phyloP scores from a whole-genome alignment of 2,888 invertebrate genomes.

The Drosophila mulleri region DNA sequence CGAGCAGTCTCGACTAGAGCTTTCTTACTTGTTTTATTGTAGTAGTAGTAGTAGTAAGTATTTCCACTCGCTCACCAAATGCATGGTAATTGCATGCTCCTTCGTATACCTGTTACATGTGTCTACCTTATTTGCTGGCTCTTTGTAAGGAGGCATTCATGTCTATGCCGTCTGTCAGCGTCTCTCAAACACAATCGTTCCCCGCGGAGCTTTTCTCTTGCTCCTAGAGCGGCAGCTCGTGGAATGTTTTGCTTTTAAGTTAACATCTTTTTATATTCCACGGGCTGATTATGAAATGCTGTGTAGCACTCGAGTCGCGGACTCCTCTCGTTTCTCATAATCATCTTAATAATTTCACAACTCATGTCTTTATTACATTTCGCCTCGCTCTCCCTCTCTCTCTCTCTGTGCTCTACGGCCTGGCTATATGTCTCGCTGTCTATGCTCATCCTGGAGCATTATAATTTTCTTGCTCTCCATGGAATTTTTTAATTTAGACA shows the following conservation, averaged over 20 bases:
- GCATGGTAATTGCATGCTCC: slow-evolving; percentile 6
- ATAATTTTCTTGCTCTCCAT: slow-evolving; percentile 66
- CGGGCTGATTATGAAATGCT: slow-evolving; percentile 37
- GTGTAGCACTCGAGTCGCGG: slow-evolving; percentile 20
- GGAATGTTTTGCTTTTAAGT: slow-evolving; percentile 32
- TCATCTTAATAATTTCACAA: slow-evolving; percentile 77
- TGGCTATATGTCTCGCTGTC: slow-evolving; percentile 1
- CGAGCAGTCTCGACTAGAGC: no score
- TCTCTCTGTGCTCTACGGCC: neutral
- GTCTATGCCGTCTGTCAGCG: neutral
- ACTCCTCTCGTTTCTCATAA: slow-evolving; percentile 62
- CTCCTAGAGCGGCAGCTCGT: slow-evolving; percentile 22
- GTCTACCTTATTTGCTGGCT: neutral
- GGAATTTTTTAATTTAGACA: slow-evolving; percentile 77
- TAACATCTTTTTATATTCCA: slow-evolving; percentile 18
- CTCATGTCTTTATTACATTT: slow-evolving; percentile 79
- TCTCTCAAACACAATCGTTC: slow-evolving; percentile 29
- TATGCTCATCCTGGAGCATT: slow-evolving; percentile 54
- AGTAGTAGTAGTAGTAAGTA: no score
- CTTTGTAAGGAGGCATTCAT: slow-evolving; percentile 1
- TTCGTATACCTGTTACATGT: slow-evolving; percentile 6
- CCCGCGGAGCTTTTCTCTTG: slow-evolving; percentile 23
- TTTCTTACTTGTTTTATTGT: no score
- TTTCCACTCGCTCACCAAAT: neutral
- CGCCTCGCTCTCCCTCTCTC: neutral